Conservation (phyloP, 30 jellyfish, hydroid and myxozoan genomes). For the Aurelia aurita region DNA sequence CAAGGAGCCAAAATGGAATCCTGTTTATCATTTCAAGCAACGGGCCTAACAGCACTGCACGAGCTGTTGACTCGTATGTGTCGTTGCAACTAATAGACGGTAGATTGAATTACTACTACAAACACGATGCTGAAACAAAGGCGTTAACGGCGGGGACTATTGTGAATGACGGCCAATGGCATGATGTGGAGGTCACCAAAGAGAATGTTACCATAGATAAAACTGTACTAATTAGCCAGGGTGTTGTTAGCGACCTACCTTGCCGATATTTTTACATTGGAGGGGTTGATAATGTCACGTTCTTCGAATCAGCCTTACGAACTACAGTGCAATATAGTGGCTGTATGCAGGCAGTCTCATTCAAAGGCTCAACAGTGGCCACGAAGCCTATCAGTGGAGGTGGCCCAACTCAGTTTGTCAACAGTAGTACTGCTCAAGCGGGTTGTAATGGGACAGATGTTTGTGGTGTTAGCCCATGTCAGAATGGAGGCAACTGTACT, state of each 20-base stretch:
- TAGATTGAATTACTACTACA: neutral
- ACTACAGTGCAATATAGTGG: slow-evolving; percentile 44
- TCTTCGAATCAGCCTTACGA: slow-evolving; percentile 16
- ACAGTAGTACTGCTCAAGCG: slow-evolving; percentile 12
- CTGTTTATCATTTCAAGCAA: slow-evolving; percentile 27
- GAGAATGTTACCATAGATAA: slow-evolving; percentile 28
- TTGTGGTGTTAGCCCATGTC: slow-evolving; percentile 67
- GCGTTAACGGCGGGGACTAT: neutral
- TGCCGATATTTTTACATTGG: slow-evolving; percentile 49
- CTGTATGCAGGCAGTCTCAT: slow-evolving; percentile 65
- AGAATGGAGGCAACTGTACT: slow-evolving; percentile 65
- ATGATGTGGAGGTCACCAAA: slow-evolving; percentile 24
- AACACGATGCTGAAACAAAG: slow-evolving; percentile 8
- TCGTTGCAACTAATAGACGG: slow-evolving; percentile 38
- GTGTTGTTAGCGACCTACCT: slow-evolving; percentile 3
- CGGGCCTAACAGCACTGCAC: slow-evolving; percentile 11
- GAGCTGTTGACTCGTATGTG: slow-evolving; percentile 13
- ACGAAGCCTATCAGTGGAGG: slow-evolving; percentile 15
- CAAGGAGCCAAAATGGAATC: slow-evolving; percentile 46
- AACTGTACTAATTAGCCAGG: neutral
- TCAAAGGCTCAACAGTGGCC: slow-evolving; percentile 38
- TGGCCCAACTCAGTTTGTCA: slow-evolving; percentile 32
- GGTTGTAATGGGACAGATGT: slow-evolving; percentile 76
- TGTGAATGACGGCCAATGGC: slow-evolving; percentile 69
- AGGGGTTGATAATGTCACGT: slow-evolving; percentile 40